Conservation (phyloP, 2,888 invertebrate genomes). For the Fragum whitleyi region DNA sequence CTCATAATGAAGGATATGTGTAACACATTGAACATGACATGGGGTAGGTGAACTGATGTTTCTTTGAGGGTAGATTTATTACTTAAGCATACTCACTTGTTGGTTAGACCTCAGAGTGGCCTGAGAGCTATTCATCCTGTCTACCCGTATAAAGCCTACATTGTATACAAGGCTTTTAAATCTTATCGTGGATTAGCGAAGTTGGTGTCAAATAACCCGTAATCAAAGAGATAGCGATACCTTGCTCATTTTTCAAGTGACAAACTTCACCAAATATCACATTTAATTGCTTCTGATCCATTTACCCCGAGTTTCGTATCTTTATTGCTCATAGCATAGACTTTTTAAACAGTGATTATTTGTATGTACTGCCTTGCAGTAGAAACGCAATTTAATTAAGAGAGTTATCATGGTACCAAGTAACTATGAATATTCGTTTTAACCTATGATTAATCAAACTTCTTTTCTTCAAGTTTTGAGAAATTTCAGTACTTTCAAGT, state of each 20-base stretch:
- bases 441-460: too few species aligned
- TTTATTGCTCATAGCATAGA: too few species aligned
- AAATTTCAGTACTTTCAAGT: too few species aligned
- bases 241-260: background rate
- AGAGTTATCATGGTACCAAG: too few species aligned
- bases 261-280: slow-evolving; percentile 13
- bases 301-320: background rate
- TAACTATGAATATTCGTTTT: too few species aligned
- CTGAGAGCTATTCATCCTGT: background rate
- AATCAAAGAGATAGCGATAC: slow-evolving; percentile 28
- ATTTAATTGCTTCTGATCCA: background rate
- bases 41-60: background rate
- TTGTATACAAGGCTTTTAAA: slow-evolving; percentile 24
- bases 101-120: background rate
- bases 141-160: background rate
- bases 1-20: too few species aligned
- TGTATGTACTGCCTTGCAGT: too few species aligned
- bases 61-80: slow-evolving; percentile 30
- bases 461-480: too few species aligned
- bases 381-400: too few species aligned
- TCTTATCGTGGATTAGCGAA: slow-evolving; percentile 14
- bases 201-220: slow-evolving; percentile 19
- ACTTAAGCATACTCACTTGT: slow-evolving; percentile 36
- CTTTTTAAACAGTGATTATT: too few species aligned
- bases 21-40: background rate